Base-by-base conservation (phyloP, 2,888 invertebrate species). In the Troides helena region DNA sequence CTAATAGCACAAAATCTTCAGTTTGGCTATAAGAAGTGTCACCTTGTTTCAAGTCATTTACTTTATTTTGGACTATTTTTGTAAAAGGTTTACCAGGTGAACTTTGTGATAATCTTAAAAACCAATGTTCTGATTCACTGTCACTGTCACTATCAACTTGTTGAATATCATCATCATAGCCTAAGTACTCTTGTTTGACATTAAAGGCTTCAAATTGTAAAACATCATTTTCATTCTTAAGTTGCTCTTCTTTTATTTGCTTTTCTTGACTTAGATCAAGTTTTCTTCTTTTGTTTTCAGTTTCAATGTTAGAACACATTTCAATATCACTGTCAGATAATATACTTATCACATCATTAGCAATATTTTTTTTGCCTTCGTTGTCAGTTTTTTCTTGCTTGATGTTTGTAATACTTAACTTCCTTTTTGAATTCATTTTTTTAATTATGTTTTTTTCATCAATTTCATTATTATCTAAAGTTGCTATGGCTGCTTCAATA, bases 101-200 rank as follows among this genome's bases (percentile, higher is more conserved):
- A 73, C 83, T 89, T 79, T 94, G 94, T 2, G 94, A 90, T 58
- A 94, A 90, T 62, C 94, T 91, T 62, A 87, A 78, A 23, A 89
- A 86, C 86, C 94, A 93, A 68, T 93, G 84, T 67, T 93, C 91
- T 66, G 92, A 89, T 75, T 93, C 93, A 80, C 93, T 94, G 65
- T 93, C 93, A 79, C 92, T 93, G 53, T 93, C 90, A 79, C 87
- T 87, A 64, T 88, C 88, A 66, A 91, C 79, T 74, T 79, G 76
- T 74, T 89, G 87, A 59, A 81, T 78, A 74, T 87, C 88, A 78
- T 89, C 87, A 78, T 89, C 87, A 82, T 86, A 85, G 39, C 83
- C 84, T 56, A 86, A 76, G 76, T 87, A 85, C 75, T 90, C 88
- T 75, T 90, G 89, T 75, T 90, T 92, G 3, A 91, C 82, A 79